Percentiles rank a stretch among this genome's conserved stretches.
phyloP scores from a whole-genome alignment of 2,797 vertebrate genomes.

The Atherinosoma microstoma region DNA sequence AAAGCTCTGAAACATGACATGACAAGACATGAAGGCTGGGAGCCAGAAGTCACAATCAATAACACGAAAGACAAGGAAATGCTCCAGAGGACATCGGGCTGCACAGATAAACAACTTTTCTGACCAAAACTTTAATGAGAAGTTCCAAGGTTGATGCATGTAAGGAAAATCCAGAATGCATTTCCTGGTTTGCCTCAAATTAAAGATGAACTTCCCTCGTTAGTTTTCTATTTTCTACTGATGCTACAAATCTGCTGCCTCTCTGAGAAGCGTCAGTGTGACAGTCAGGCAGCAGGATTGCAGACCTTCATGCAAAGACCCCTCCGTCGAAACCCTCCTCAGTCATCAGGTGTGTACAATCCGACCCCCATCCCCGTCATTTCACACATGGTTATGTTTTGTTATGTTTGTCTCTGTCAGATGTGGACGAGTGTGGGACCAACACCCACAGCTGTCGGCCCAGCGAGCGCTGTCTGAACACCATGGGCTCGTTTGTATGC shows the following conservation, averaged over 20 bases:
- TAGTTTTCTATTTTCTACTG: conserved; percentile 12
- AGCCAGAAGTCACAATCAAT: background rate
- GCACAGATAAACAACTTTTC: background rate
- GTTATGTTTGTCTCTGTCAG: conserved; percentile 68
- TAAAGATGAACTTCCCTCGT: conserved; percentile 20
- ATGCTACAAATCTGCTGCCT: conserved; percentile 30
- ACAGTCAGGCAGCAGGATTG: background rate
- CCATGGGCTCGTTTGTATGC: conserved; percentile 89
- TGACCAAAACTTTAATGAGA: background rate
- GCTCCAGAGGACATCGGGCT: background rate
- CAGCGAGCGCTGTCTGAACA: conserved; percentile 89
- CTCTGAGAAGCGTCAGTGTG: conserved; percentile 16
- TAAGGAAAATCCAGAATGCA: background rate
- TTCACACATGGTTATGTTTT: too few species aligned
- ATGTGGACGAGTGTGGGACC: conserved; percentile 91
- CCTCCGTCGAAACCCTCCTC: conserved; percentile 15
- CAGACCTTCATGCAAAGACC: background rate
- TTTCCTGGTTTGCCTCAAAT: too few species aligned
- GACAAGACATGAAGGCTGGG: background rate
- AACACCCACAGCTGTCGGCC: conserved; percentile 87
- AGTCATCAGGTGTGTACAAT: too few species aligned
- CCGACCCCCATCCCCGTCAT: too few species aligned
- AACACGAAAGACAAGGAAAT: background rate
- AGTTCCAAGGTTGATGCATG: background rate
- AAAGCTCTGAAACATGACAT: background rate